Evolutionary conservation across 2,797 vertebrate genomes (phyloP).

Genomic region (Erethizon dorsatum): DNA sequence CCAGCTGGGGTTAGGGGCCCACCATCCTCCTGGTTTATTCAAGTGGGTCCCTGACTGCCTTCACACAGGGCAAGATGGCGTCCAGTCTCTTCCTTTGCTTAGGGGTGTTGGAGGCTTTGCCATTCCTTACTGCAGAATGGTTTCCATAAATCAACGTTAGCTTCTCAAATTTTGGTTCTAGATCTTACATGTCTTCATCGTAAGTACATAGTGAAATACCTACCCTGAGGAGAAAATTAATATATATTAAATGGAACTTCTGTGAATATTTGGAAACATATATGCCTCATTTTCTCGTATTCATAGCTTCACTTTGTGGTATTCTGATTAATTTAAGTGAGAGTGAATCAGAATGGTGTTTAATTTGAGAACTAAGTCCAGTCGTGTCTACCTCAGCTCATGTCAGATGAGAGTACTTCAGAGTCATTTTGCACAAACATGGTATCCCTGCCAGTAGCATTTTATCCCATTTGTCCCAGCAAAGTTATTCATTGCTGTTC

Average conservation of each 20-base stretch:
- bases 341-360: neutral
- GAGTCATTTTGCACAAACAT: slow-evolving; percentile 30
- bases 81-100: neutral
- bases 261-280: neutral
- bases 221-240: neutral
- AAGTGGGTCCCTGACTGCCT: neutral
- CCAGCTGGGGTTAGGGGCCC: neutral
- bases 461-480: neutral
- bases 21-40: neutral
- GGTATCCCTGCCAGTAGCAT: neutral
- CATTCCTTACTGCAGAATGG: neutral
- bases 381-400: neutral
- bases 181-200: neutral
- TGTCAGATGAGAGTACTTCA: neutral
- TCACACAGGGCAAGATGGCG: neutral
- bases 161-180: neutral
- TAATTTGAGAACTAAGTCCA: slow-evolving; percentile 2
- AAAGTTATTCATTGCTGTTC: neutral
- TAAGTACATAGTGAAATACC: neutral
- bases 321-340: neutral
- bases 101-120: neutral
- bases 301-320: neutral
- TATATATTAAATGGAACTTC: neutral
- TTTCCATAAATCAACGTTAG: neutral
- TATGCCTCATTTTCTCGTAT: neutral